Percentiles rank a stretch among this genome's conserved stretches.
Conservation (phyloP, 2,797 vertebrate genomes). For the Syncerus caffer region DNA sequence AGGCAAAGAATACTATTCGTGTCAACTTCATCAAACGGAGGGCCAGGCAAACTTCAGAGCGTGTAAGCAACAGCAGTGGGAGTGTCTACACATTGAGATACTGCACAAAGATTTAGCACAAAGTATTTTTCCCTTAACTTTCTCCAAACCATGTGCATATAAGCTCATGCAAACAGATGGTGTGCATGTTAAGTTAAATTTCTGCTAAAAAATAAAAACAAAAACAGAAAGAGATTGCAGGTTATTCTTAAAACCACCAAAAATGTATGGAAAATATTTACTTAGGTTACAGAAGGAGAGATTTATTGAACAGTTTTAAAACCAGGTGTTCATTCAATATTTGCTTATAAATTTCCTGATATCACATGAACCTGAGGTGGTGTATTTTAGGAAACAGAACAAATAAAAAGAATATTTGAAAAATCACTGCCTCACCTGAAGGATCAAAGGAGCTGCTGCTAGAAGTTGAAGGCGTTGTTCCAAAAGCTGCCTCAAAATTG, state of each 20-base stretch:
- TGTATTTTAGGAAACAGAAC: neutral
- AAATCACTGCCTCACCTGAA: conserved; percentile 87
- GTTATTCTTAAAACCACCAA: conserved; percentile 38
- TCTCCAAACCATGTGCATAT: conserved; percentile 63
- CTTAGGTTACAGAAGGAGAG: neutral
- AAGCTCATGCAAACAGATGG: conserved; percentile 79
- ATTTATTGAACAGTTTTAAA: neutral
- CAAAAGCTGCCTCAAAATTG: conserved; percentile 91
- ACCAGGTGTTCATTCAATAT: neutral
- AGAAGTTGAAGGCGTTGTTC: conserved; percentile 84
- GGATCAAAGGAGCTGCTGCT: conserved; percentile 89
- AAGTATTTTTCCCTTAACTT: conserved; percentile 45
- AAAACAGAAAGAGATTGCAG: conserved; percentile 45
- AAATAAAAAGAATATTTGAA: neutral
- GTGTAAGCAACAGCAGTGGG: conserved; percentile 71
- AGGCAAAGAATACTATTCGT: conserved; percentile 79
- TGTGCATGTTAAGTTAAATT: conserved; percentile 21
- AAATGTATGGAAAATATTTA: neutral
- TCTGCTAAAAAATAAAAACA: conserved; percentile 61
- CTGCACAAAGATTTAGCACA: conserved; percentile 21
- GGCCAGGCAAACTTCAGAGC: conserved; percentile 81
- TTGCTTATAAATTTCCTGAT: neutral
- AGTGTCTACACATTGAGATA: conserved; percentile 48
- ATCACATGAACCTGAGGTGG: neutral
- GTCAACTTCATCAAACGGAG: conserved; percentile 68